Evolutionary conservation across 2,797 vertebrate species (phyloP).

Genomic region (Sebastolobus alascanus): DNA sequence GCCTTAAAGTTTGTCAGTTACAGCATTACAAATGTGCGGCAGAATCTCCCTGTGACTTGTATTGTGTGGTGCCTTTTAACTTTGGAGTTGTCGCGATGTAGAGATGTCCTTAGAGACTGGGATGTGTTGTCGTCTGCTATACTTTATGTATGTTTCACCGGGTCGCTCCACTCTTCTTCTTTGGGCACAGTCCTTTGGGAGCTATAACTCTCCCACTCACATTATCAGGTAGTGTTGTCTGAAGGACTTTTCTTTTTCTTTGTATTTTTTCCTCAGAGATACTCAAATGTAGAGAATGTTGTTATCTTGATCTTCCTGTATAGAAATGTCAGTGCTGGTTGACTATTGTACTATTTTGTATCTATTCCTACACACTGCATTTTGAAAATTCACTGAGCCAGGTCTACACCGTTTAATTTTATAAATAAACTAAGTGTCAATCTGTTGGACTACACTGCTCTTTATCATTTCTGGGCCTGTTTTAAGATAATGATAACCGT

Average conservation of each 20-base stretch:
- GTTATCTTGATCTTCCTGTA: conserved; percentile 82
- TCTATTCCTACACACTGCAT: conserved; percentile 85
- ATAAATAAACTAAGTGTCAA: conserved; percentile 85
- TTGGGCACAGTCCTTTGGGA: conserved; percentile 71
- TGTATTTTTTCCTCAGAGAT: conserved; percentile 62
- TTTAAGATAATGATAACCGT: conserved; percentile 17
- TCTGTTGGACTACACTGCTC: conserved; percentile 48
- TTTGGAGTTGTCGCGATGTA: conserved; percentile 66
- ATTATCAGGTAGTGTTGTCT: conserved; percentile 84
- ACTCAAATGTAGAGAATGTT: conserved; percentile 78
- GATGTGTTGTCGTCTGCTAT: conserved; percentile 70
- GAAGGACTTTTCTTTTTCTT: conserved; percentile 52
- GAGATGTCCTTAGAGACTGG: conserved; percentile 66
- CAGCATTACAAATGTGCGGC: conserved; percentile 88
- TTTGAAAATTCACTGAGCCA: conserved; percentile 83
- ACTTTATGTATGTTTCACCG: conserved; percentile 59
- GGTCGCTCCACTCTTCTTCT: conserved; percentile 65
- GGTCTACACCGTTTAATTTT: conserved; percentile 84
- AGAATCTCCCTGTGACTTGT: conserved; percentile 87
- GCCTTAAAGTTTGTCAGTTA: conserved; percentile 92
- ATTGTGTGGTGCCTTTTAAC: conserved; percentile 95
- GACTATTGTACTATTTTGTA: conserved; percentile 86
- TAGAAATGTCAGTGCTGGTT: conserved; percentile 82
- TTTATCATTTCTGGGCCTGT: conserved; percentile 11
- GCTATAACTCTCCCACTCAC: conserved; percentile 49